A percentile compares a stretch with the other conserved stretches of the same genome.
phyloP scores from a whole-genome alignment of 2,797 vertebrate species.

The Margarornis squamiger region DNA sequence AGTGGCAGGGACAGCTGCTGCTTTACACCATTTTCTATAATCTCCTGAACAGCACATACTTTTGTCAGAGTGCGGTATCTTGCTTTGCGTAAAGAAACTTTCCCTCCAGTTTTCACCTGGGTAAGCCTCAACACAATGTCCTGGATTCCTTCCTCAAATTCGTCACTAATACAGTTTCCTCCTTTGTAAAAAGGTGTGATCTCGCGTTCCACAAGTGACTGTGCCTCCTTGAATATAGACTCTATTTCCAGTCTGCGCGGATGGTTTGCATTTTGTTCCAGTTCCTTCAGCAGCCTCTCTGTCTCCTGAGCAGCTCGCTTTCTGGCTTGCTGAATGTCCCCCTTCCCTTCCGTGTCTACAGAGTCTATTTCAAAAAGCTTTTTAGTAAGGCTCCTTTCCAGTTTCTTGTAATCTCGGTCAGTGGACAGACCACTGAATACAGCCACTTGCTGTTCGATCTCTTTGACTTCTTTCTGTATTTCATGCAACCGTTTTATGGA shows the following conservation, averaged over 20 bases:
- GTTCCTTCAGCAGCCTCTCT: constrained; percentile 88
- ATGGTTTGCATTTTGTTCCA: constrained; percentile 93
- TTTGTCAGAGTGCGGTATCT: constrained; percentile 91
- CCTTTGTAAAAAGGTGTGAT: constrained; percentile 84
- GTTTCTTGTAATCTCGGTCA: constrained; percentile 89
- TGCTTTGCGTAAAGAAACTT: constrained; percentile 89
- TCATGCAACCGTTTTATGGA: constrained; percentile 89
- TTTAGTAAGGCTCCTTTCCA: constrained; percentile 88
- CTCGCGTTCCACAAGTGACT: constrained; percentile 84
- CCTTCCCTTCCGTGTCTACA: constrained; percentile 91
- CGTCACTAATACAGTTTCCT: constrained; percentile 80
- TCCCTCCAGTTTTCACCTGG: constrained; percentile 93
- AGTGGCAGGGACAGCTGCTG: constrained; percentile 90
- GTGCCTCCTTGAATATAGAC: constrained; percentile 86
- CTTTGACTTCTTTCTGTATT: constrained; percentile 87
- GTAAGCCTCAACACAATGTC: constrained; percentile 89
- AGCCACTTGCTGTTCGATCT: constrained; percentile 87
- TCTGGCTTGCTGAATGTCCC: constrained; percentile 88
- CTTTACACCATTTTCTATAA: constrained; percentile 86
- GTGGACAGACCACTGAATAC: constrained; percentile 90
- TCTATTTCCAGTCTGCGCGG: constrained; percentile 88
- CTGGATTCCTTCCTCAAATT: constrained; percentile 92
- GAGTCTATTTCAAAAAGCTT: constrained; percentile 94
- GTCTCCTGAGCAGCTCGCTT: constrained; percentile 90
- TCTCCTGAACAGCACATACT: constrained; percentile 91